Percentiles rank a stretch among this genome's conserved stretches.
phyloP scores from a whole-genome alignment of 2,888 invertebrate species.

The Parnassius orleans region DNA sequence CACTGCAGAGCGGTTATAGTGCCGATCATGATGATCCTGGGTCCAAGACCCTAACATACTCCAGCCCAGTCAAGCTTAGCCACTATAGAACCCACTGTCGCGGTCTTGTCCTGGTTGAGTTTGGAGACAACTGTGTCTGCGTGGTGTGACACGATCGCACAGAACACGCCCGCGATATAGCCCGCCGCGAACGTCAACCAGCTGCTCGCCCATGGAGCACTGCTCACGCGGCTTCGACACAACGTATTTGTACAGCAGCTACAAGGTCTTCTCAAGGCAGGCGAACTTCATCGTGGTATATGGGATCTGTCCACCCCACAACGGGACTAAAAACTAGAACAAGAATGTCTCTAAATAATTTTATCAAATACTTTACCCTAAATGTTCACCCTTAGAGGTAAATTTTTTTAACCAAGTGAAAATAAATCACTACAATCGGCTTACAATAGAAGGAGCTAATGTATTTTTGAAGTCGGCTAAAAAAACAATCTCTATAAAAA shows the following conservation, averaged over 20 bases:
- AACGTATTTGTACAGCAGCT: slow-evolving; percentile 93
- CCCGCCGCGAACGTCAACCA: slow-evolving; percentile 96
- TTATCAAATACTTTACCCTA: too few species aligned
- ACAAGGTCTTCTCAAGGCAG: slow-evolving; percentile 98
- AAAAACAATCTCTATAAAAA: too few species aligned
- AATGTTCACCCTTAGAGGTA: too few species aligned
- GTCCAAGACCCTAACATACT: slow-evolving; percentile 93
- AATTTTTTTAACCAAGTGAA: too few species aligned
- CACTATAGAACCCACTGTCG: slow-evolving; percentile 71
- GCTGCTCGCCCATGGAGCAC: slow-evolving; percentile 94
- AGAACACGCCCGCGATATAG: slow-evolving; percentile 99
- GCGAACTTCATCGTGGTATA: slow-evolving; percentile 99
- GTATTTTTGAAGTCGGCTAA: too few species aligned
- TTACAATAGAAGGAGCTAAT: too few species aligned
- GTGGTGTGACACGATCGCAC: slow-evolving; percentile 99
- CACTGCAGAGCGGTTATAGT: slow-evolving; percentile 97
- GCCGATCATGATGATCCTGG: slow-evolving; percentile 98
- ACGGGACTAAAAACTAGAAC: slow-evolving; percentile 82
- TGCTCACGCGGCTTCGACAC: slow-evolving; percentile 96
- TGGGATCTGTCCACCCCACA: slow-evolving; percentile 99
- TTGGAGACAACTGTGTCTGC: slow-evolving; percentile 98
- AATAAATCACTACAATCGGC: too few species aligned
- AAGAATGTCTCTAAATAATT: too few species aligned
- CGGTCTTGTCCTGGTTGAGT: slow-evolving; percentile 85
- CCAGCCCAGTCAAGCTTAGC: slow-evolving; percentile 78